Evolutionary conservation across 1,140 invertebrate species (phyloP).

Genomic region (Araneus ventricosus): DNA sequence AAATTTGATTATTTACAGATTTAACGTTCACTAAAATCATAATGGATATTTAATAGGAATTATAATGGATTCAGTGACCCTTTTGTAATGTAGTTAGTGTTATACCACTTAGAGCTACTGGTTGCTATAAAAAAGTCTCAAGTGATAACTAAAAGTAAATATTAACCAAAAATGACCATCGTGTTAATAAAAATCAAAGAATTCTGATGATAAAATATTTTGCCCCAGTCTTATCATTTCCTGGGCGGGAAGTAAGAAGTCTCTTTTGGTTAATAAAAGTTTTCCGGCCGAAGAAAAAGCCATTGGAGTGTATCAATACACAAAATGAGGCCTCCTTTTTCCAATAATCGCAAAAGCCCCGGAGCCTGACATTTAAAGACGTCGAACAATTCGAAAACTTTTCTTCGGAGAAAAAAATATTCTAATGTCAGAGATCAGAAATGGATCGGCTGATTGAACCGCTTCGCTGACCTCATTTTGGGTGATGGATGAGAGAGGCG

Average conservation of each 20-base stretch:
- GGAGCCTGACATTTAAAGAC: background rate
- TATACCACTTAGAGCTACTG: too few species aligned
- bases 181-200: too few species aligned
- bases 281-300: too few species aligned
- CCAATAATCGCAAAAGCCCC: background rate
- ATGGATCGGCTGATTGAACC: conserved; percentile 15
- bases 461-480: background rate
- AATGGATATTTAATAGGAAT: too few species aligned
- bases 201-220: background rate
- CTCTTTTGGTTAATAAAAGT: too few species aligned
- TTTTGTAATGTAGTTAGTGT: too few species aligned
- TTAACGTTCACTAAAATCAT: too few species aligned
- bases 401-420: background rate
- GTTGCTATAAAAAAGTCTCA: too few species aligned
- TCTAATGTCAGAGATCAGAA: conserved; percentile 23
- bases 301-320: background rate
- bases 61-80: too few species aligned
- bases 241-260: background rate
- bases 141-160: too few species aligned
- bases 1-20: too few species aligned
- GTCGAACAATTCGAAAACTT: background rate
- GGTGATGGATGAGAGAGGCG: background rate
- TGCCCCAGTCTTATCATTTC: background rate
- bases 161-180: too few species aligned
- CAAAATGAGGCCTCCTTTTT: background rate